These are phyloP conservation scores for Peromyscus nudipes DNA, from an alignment of 2,797 vertebrate genomes.

Conservation along the genomic window DNA sequence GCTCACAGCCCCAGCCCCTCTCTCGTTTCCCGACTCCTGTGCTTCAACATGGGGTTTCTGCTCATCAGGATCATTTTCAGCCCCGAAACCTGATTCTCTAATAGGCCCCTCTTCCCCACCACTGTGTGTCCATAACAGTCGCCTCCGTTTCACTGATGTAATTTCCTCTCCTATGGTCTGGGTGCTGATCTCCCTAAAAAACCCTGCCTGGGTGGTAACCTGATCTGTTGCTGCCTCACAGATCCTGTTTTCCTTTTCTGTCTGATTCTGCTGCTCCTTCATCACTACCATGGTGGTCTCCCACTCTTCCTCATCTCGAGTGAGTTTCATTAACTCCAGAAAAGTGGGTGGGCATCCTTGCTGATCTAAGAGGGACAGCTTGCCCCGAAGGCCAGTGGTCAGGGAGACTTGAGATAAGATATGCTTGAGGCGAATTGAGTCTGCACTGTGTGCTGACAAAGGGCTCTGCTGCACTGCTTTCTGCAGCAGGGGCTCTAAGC, in stretches of 20 bases:
- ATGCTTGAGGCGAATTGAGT: conserved; percentile 41
- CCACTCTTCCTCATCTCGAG: conserved; percentile 64
- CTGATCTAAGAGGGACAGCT: conserved; percentile 41
- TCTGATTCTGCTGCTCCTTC: background rate
- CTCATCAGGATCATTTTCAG: fast-evolving
- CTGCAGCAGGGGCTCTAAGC: conserved; percentile 67
- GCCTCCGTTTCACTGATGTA: fast-evolving
- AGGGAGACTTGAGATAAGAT: background rate
- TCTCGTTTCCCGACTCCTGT: conserved; percentile 49
- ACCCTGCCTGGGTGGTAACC: fast-evolving
- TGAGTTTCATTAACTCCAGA: conserved; percentile 71
- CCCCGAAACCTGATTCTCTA: background rate
- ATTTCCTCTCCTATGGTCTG: background rate
- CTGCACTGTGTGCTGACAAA: fast-evolving
- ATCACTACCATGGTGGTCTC: background rate
- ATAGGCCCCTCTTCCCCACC: background rate
- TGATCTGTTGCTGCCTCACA: fast-evolving
- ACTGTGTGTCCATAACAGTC: fast-evolving
- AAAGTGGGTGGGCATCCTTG: conserved; percentile 45
- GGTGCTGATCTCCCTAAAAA: background rate
- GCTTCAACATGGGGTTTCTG: fast-evolving
- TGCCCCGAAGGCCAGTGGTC: background rate
- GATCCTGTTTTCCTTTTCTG: fast-evolving
- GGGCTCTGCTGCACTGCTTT: background rate
- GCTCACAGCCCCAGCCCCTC: conserved; percentile 31